Base-by-base conservation (phyloP, 2,888 invertebrate genomes). In the Galeruca laticollis region DNA sequence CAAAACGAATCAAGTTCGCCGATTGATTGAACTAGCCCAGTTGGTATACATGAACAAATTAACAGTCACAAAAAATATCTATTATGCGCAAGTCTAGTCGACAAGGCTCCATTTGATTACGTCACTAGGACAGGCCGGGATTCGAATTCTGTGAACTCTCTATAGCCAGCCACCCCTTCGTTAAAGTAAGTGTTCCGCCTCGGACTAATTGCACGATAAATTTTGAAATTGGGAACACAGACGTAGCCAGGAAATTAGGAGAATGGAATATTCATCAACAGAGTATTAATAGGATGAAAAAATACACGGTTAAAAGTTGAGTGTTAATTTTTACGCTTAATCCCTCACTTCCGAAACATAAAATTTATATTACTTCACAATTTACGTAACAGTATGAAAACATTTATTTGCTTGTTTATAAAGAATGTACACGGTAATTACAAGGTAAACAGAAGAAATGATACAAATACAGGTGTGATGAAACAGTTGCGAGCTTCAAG, bases 201-300 rank as follows among this genome's bases (percentile, higher is more conserved):
- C 57, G 65, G 57, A 65, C 57, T 65, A 65, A 65, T 65, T 65
- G 65, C 65, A 57, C 57, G 57, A 65, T 65, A 65, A 65, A 65
- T 65, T 65, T 65, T 57, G 57, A 65, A 65, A 65, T 65, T 65
- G 54, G 64, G 64, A 56, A 64, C 40, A 31, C 64, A 65, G 65
- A 65, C 57, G 35, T 43, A 65, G 65, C 43, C 54, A 47, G 65
- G 47, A 65, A 65, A 65, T 65, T 65, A 65, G 57, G 57, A 49
- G 57, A 65, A 65, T 65, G 65, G 57, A 65, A 65, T 65, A 65
- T 65, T 65, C 65, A 65, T 65, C 65, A 65, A 65, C 65, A 65
- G 65, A 54, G 57, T 65, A 65, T 65, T 65, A 57, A 65, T 57
- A 57, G 65, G 57, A 65, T 65, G 65, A 20, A 65, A 65, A 65